Conservation (phyloP, 2,888 invertebrate species). For the Dryococelus australis region DNA sequence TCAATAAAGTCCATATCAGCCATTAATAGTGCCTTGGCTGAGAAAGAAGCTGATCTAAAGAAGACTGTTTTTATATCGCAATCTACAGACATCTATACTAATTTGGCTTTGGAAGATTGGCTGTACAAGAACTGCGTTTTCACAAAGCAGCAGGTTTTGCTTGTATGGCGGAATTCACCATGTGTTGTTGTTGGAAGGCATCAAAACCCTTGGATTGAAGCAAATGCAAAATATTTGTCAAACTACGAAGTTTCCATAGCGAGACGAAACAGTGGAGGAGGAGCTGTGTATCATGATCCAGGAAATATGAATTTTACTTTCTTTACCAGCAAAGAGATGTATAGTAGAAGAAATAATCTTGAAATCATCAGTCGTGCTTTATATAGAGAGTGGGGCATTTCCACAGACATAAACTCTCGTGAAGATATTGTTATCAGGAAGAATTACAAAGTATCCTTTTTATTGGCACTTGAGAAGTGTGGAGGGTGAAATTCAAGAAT, state of each 20-base stretch:
- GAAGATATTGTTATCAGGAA: constrained; percentile 87
- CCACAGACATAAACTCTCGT: constrained; percentile 77
- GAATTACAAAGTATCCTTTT: constrained; percentile 74
- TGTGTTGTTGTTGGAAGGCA: constrained; percentile 96
- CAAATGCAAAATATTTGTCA: constrained; percentile 74
- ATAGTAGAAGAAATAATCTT: constrained; percentile 87
- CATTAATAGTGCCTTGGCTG: background rate
- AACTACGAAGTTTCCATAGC: constrained; percentile 78
- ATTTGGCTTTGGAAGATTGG: constrained; percentile 97
- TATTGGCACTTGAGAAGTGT: too few relatives aligned
- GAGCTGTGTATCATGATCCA: constrained; percentile 94
- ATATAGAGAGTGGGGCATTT: constrained; percentile 80
- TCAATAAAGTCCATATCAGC: background rate
- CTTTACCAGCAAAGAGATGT: constrained; percentile 82
- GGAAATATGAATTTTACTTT: constrained; percentile 95
- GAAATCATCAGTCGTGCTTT: constrained; percentile 85
- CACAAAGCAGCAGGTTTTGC: constrained; percentile 79
- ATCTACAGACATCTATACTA: constrained; percentile 88
- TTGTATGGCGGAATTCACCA: constrained; percentile 93
- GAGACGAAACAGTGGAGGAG: constrained; percentile 93
- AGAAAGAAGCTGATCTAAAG: constrained; percentile 59
- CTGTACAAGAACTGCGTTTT: constrained; percentile 89
- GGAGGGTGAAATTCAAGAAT: too few relatives aligned
- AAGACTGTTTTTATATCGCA: constrained; percentile 93
- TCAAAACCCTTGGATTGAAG: constrained; percentile 96